These are phyloP conservation scores for Phataginus tricuspis DNA, from an alignment of 2,797 vertebrate genomes.

Conservation along the genomic window DNA sequence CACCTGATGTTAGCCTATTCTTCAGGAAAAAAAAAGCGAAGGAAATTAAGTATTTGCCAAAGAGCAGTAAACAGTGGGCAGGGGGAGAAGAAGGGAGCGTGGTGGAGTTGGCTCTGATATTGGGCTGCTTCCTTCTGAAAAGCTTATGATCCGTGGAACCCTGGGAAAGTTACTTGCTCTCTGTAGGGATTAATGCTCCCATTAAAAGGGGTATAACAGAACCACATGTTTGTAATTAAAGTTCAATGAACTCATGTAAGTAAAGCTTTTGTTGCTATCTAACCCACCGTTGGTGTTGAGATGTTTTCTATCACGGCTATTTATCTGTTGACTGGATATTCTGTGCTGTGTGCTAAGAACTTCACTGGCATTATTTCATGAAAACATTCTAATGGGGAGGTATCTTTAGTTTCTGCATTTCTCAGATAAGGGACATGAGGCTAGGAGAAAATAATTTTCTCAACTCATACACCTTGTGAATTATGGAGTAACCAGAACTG, in stretches of 20 bases:
- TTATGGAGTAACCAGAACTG: not conserved
- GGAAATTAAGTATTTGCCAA: not conserved
- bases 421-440: not conserved
- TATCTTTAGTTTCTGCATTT: not conserved
- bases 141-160: accelerated
- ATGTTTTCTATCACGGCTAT: not conserved
- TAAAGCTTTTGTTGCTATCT: not conserved
- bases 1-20: not conserved
- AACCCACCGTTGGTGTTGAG: not conserved
- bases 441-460: not conserved
- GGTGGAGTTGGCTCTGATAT: accelerated
- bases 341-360: not conserved
- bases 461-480: not conserved
- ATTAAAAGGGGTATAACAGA: not conserved
- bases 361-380: not conserved
- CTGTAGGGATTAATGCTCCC: not conserved
- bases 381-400: not conserved
- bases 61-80: not conserved
- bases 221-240: not conserved
- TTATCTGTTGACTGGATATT: not conserved
- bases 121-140: accelerated
- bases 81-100: accelerated
- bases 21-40: not conserved
- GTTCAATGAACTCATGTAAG: not conserved
- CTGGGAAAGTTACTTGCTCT: not conserved